Evolutionary conservation across 2,113 vertebrate genomes (phyloP).

Genomic region (Orycteropus afer): DNA sequence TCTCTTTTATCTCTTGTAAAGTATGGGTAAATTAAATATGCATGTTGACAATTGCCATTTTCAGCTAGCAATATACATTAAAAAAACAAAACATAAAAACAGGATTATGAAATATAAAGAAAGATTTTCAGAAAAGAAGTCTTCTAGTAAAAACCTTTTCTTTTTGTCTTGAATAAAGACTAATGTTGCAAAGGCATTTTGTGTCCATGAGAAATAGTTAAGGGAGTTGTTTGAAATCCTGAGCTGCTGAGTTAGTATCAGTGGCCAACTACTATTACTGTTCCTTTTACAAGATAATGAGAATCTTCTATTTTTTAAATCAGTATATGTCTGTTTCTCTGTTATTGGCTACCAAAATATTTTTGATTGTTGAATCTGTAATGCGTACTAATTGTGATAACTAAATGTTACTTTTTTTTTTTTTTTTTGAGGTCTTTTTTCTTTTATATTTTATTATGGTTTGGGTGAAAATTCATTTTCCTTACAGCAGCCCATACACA

Average conservation of each 20-base stretch:
- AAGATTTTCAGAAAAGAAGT: background rate
- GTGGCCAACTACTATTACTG: background rate
- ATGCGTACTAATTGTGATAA: background rate
- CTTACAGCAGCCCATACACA: too few species aligned
- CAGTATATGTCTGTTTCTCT: background rate
- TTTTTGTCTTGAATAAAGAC: background rate
- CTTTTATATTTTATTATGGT: too few species aligned
- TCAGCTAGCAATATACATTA: background rate
- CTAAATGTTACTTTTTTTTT: too few species aligned
- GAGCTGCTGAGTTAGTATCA: background rate
- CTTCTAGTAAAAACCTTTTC: background rate
- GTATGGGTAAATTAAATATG: background rate
- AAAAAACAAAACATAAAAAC: too few species aligned
- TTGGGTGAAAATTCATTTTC: too few species aligned
- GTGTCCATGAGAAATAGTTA: background rate
- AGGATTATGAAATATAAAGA: background rate
- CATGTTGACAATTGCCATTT: background rate
- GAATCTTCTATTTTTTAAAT: background rate
- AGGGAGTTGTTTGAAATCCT: background rate
- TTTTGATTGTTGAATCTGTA: background rate
- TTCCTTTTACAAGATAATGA: background rate
- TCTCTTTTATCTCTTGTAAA: background rate
- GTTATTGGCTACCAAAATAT: background rate
- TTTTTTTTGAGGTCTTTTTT: too few species aligned
- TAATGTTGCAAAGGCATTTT: background rate